These are phyloP conservation scores for Anisognathus igniventris DNA, from an alignment of 2,797 vertebrate genomes.

Conservation along the genomic window DNA sequence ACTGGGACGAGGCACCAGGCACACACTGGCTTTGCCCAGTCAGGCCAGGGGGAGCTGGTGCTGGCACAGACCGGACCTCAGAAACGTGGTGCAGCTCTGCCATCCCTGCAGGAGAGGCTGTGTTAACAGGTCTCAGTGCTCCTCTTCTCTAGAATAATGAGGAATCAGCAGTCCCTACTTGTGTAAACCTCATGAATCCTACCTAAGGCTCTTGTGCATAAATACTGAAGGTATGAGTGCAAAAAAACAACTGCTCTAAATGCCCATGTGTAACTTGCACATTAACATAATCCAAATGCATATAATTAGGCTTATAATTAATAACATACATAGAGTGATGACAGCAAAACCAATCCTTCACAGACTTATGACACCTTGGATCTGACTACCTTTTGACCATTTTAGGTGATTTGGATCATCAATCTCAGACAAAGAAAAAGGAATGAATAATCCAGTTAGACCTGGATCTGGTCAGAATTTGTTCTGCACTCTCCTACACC, in stretches of 20 bases:
- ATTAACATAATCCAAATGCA: neutral
- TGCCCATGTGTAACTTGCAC: fast-evolving
- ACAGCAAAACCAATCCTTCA: neutral
- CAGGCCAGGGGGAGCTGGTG: neutral
- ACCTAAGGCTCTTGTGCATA: neutral
- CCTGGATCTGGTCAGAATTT: neutral
- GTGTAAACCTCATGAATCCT: neutral
- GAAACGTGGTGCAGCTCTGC: fast-evolving
- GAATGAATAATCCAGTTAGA: neutral
- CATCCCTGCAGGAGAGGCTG: neutral
- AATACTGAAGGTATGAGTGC: neutral
- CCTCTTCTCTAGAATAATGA: neutral
- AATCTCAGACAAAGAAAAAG: neutral
- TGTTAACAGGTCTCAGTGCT: neutral
- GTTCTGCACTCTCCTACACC: neutral
- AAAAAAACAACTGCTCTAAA: neutral
- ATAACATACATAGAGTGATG: fast-evolving
- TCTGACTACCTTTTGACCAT: neutral
- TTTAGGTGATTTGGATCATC: neutral
- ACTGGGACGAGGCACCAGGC: neutral
- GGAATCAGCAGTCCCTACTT: neutral
- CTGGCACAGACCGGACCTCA: fast-evolving
- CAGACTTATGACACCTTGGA: fast-evolving
- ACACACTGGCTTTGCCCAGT: neutral
- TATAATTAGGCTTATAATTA: neutral